Percentiles rank a stretch among this genome's conserved stretches.
Conservation (phyloP, 2,113 vertebrate species). For the Ardeotis arabs region DNA sequence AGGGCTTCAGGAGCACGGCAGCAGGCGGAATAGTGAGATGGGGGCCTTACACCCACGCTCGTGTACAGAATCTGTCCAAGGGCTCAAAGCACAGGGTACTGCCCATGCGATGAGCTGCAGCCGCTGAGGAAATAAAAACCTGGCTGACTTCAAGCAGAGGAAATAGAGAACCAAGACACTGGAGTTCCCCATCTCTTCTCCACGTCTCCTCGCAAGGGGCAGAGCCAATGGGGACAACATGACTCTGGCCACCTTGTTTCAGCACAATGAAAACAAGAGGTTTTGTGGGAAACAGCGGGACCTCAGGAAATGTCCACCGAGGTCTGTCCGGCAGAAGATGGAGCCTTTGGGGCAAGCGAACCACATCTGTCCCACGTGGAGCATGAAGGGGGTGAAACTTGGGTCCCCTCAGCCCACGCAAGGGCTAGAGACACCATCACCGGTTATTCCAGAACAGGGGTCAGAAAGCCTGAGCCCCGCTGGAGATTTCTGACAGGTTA, state of each 20-base stretch:
- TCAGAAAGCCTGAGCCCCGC: background rate
- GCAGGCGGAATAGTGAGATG: background rate
- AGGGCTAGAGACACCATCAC: rapidly evolving
- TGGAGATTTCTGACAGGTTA: background rate
- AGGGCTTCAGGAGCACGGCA: background rate
- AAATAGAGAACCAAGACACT: background rate
- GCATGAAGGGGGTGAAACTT: background rate
- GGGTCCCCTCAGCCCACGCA: background rate
- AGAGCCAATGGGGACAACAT: background rate
- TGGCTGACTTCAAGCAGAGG: background rate
- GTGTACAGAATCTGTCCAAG: background rate
- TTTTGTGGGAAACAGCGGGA: rapidly evolving
- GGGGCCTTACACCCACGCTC: background rate
- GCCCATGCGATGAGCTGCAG: rapidly evolving
- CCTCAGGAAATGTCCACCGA: background rate
- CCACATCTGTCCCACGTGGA: background rate
- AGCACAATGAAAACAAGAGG: background rate
- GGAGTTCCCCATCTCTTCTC: background rate
- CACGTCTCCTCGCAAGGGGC: background rate
- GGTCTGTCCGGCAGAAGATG: background rate
- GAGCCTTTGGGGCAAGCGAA: background rate
- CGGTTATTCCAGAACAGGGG: background rate
- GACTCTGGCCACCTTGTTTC: background rate
- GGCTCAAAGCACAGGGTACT: background rate
- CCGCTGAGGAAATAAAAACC: background rate